Percentiles rank a stretch among this genome's conserved stretches.
Evolutionary conservation across 2,113 vertebrate genomes (phyloP).

Genomic region (Gasterosteus nipponicus): DNA sequence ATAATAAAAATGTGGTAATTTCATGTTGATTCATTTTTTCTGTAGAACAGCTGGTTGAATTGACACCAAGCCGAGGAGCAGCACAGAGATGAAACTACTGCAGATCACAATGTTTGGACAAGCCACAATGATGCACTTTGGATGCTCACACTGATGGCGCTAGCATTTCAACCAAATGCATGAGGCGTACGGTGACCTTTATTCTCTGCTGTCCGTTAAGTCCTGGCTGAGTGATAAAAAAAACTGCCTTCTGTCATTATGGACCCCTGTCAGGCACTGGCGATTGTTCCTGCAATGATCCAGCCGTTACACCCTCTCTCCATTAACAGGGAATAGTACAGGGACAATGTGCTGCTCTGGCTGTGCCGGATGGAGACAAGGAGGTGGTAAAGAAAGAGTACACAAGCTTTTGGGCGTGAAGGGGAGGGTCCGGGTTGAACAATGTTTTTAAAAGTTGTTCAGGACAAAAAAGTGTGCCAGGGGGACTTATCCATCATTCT

Average conservation of each 20-base stretch:
- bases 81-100: conserved; percentile 12
- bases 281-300: conserved; percentile 59
- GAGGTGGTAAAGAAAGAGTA: conserved; percentile 30
- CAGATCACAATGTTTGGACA: not conserved
- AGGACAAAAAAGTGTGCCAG: conserved; percentile 65
- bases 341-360: conserved; percentile 33
- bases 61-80: conserved; percentile 8
- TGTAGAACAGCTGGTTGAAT: not conserved
- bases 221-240: conserved; percentile 37
- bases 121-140: conserved; percentile 1
- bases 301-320: conserved; percentile 45
- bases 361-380: conserved; percentile 35
- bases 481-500: conserved; percentile 65
- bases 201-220: conserved; percentile 11
- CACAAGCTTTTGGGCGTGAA: conserved; percentile 21
- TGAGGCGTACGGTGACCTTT: conserved; percentile 22
- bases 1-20: not conserved
- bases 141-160: conserved; percentile 7
- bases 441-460: conserved; percentile 27
- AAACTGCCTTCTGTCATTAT: conserved; percentile 45
- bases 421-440: conserved; percentile 2
- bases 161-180: conserved; percentile 19
- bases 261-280: conserved; percentile 43
- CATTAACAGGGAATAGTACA: conserved; percentile 27
- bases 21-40: not conserved